These are phyloP conservation scores for Agriopis leucophaearia DNA, from an alignment of 2,888 invertebrate species.

Conservation along the genomic window DNA sequence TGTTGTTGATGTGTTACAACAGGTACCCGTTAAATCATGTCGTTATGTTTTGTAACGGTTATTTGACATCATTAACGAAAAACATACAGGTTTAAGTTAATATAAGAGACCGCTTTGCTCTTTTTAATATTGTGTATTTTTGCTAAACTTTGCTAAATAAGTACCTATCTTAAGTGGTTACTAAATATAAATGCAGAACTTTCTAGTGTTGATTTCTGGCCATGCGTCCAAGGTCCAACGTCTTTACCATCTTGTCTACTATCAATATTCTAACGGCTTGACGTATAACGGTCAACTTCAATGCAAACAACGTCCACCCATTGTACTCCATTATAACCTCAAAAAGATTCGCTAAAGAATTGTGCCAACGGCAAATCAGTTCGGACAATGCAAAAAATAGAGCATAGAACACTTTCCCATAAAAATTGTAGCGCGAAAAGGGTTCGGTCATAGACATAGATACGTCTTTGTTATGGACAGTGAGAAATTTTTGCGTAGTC, in stretches of 20 bases:
- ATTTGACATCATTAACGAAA: background rate
- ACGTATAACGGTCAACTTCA: slow-evolving; percentile 73
- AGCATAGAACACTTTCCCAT: slow-evolving; percentile 83
- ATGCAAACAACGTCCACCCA: slow-evolving; percentile 64
- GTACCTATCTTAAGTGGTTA: background rate
- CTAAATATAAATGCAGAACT: background rate
- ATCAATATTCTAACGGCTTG: slow-evolving; percentile 47
- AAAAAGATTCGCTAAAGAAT: slow-evolving; percentile 70
- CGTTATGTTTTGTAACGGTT: slow-evolving; percentile 6
- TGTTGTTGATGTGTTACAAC: background rate
- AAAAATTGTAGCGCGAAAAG: slow-evolving; percentile 79
- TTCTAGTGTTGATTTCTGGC: background rate
- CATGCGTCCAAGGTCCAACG: no score
- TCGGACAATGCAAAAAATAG: slow-evolving; percentile 85
- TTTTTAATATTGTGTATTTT: no score
- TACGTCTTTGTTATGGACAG: slow-evolving; percentile 73
- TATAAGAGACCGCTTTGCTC: background rate
- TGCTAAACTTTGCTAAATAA: no score
- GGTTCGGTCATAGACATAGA: slow-evolving; percentile 70
- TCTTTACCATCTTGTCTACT: slow-evolving; percentile 24
- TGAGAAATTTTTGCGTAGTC: slow-evolving; percentile 77
- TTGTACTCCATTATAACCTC: slow-evolving; percentile 72
- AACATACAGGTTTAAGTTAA: background rate
- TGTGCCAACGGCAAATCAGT: slow-evolving; percentile 72
- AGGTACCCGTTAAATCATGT: slow-evolving; percentile 1